Conservation (phyloP, 30 jellyfish, hydroid and myxozoan species). For the Clytia hemisphaerica region DNA sequence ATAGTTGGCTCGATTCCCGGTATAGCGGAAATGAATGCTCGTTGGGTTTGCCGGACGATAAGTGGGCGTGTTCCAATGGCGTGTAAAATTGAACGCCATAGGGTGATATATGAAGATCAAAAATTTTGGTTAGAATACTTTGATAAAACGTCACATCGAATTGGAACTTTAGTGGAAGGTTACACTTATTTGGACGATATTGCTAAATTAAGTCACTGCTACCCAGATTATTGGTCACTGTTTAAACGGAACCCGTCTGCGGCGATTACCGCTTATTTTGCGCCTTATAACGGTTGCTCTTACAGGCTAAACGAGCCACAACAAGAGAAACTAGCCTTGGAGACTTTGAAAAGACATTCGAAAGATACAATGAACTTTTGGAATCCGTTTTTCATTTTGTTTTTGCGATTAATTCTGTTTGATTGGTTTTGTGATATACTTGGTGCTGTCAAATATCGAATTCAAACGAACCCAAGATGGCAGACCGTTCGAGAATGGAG, state of each 20-base stretch:
- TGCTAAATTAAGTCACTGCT: conserved; percentile 53
- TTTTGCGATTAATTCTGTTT: conserved; percentile 56
- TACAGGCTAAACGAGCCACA: conserved; percentile 60
- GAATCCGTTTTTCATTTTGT: conserved; percentile 38
- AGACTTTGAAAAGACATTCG: conserved; percentile 46
- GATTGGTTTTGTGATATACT: conserved; percentile 82
- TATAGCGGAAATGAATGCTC: conserved; percentile 73
- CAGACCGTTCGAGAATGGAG: conserved; percentile 25
- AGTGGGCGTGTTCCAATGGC: conserved; percentile 47
- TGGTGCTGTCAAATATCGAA: conserved; percentile 42
- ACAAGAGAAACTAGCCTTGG: conserved; percentile 41
- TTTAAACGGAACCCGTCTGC: conserved; percentile 57
- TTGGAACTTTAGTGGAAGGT: conserved; percentile 75
- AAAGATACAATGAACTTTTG: conserved; percentile 35
- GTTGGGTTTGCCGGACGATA: conserved; percentile 66
- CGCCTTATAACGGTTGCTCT: conserved; percentile 75
- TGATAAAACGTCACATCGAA: conserved; percentile 56
- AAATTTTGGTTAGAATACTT: conserved; percentile 60
- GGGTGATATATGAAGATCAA: conserved; percentile 38
- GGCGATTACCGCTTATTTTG: conserved; percentile 58
- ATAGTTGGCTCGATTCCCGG: conserved; percentile 87
- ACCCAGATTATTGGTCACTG: conserved; percentile 71
- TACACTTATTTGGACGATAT: conserved; percentile 62
- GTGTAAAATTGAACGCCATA: conserved; percentile 8
- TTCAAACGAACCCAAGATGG: conserved; percentile 47